Evolutionary conservation across 2,888 invertebrate species (phyloP), one percentile per base, ranked within the genome.

Genomic region (Mesorhabditis spiculigera): DNA sequence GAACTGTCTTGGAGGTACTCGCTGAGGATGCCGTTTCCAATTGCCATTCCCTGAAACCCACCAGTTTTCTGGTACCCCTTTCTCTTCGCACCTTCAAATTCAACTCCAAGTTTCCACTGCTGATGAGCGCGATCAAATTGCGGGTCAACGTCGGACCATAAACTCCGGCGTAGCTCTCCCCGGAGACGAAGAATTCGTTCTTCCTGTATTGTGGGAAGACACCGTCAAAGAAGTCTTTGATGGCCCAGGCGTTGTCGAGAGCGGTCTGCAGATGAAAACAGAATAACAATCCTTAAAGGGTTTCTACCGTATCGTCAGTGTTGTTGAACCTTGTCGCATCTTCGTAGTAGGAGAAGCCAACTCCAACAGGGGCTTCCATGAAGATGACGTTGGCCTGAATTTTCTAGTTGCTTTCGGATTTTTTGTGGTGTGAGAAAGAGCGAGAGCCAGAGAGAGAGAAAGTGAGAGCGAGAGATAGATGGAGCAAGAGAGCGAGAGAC

Each of bases 311-410:
- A 61, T 75, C 74, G 68, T 77, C 77, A 42, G 67, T 71, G 74
- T 73, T 75, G 13, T 66, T 71, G 66, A 72, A 75, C 63, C 69
- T 71, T 28, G 28, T 3, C 3, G 63, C 50, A 43, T 75, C 86
- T n/a, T 78, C 79, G 4, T 87, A 82, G 77, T 88, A 89, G 0
- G 89, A 89, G 77, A 86, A 89, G 4, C 89, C 89, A 58, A 89
- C 89, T 66, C 88, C 87, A 16, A 87, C 87, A 8, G 89, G 89
- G 2, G 88, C 85, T 80, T 89, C 89, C 70, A 89, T 73, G 77
- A 87, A 89, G 68, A 89, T 71, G 71, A 89, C 86, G 76, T 88
- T 89, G 10, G 88, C 87, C 45, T 86, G n/a, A n/a, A n/a, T n/a
- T n/a, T n/a, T n/a, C n/a, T n/a, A n/a, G n/a, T n/a, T n/a, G n/a